Evolutionary conservation across 1,140 invertebrate species (phyloP), one percentile per base, ranked within the genome.

Genomic region (Pygmarrhopalites habei): DNA sequence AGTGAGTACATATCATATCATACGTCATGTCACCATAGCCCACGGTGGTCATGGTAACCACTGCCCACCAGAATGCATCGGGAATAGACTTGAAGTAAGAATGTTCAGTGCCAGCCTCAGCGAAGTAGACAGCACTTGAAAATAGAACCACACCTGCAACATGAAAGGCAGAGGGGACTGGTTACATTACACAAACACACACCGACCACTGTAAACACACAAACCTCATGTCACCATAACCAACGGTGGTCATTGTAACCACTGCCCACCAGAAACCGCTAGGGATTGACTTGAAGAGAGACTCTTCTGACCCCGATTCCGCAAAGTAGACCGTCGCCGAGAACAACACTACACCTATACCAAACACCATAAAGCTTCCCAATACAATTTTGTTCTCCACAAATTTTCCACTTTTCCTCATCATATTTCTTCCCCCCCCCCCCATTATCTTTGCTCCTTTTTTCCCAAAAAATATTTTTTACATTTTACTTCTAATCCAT

Each of bases 21-120:
- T 91, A 91, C 89, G 89, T 93, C 94, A 98, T 98, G 83, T 99
- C 96, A 83, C 96, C 96, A 86, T 99, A 99, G 81, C 95, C 95
- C 80, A 98, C 95, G 80, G 95, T 98, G 79, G 94, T 90, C 80
- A 81, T 80, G 69, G 89, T 91, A 70, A 92, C 89, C 63, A 93
- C 87, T 61, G 86, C 89, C 91, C 92, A 96, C 92, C 93, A 95
- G 81, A 95, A 95, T 68, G 90, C 90, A 77, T 92, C 89, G 74
- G 94, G 94, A 80, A 97, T 97, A 77, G 90, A 94, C 79, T 91
- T 94, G 84, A 97, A 97, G 85, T 94, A 92, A 71, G 93, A 92
- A 80, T 89, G 86, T 78, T 92, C 88, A 75, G 89, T 86, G 79
- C 93, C 92, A 76, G 93, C 93, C 82, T 98, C 95, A 70, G 95